Percentiles rank a stretch among this genome's conserved stretches.
These are phyloP conservation scores for Brachionus koreanus DNA, from an alignment of 1,140 invertebrate genomes.

Conservation along the genomic window DNA sequence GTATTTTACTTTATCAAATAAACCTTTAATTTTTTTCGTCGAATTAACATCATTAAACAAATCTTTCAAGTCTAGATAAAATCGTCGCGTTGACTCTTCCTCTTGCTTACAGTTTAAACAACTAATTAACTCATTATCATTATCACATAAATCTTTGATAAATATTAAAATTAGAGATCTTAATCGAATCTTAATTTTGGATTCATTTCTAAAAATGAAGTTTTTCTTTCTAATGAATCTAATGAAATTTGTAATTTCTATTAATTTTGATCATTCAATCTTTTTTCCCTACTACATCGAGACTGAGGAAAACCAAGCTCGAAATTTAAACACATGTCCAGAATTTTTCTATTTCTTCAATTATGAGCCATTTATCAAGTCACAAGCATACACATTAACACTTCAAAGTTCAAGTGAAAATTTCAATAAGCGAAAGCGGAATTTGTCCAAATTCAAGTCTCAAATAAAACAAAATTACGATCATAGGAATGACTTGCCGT, in stretches of 20 bases:
- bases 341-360: conserved; percentile 28
- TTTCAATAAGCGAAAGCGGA: neutral
- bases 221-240: neutral
- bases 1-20: neutral
- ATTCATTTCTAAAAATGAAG: neutral
- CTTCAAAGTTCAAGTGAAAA: neutral
- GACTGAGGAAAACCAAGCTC: neutral
- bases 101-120: conserved; percentile 16
- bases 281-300: conserved; percentile 27
- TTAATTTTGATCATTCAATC: neutral
- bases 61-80: conserved; percentile 14
- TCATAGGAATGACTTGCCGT: neutral
- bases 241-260: neutral
- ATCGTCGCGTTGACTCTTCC: neutral
- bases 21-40: neutral
- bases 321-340: conserved; percentile 20
- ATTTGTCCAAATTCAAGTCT: conserved; percentile 9
- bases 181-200: neutral
- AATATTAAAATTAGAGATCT: neutral
- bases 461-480: conserved; percentile 27
- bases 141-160: conserved; percentile 23
- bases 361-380: conserved; percentile 37
- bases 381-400: neutral
- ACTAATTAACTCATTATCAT: conserved; percentile 34
- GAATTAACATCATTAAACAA: conserved; percentile 29